These are phyloP conservation scores for Halcyon smyrnensis DNA, from an alignment of 2,797 vertebrate genomes.

Conservation along the genomic window DNA sequence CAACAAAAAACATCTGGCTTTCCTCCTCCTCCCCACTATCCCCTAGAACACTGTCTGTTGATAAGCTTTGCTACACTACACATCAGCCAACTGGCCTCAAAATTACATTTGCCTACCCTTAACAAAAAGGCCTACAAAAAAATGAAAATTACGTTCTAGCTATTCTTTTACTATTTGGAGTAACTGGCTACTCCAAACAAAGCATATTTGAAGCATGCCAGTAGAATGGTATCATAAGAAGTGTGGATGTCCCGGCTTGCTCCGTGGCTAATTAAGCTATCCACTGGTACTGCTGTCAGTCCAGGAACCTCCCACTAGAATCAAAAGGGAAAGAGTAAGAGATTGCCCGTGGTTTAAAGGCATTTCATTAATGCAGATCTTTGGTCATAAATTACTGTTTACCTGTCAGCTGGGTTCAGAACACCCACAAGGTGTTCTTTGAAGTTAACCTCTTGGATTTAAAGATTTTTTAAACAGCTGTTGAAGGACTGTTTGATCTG, in stretches of 20 bases:
- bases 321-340: constrained; percentile 17
- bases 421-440: constrained; percentile 78
- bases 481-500: constrained; percentile 79
- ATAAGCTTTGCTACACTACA: background rate
- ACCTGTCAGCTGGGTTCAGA: constrained; percentile 75
- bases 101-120: background rate
- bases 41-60: background rate
- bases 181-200: background rate
- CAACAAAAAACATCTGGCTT: background rate
- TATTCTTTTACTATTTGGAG: background rate
- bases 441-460: constrained; percentile 79
- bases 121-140: background rate
- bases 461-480: constrained; percentile 72
- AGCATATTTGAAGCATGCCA: background rate
- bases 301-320: background rate
- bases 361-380: constrained; percentile 60
- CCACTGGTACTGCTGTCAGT: background rate
- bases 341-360: constrained; percentile 7
- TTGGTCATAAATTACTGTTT: constrained; percentile 80
- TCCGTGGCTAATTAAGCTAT: constrained; percentile 8
- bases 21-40: background rate
- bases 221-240: background rate
- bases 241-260: background rate
- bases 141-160: background rate
- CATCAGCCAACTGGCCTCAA: background rate